A percentile compares a stretch with the other conserved stretches of the same genome.
phyloP scores from a whole-genome alignment of 2,797 vertebrate genomes.

The Halcyon smyrnensis region DNA sequence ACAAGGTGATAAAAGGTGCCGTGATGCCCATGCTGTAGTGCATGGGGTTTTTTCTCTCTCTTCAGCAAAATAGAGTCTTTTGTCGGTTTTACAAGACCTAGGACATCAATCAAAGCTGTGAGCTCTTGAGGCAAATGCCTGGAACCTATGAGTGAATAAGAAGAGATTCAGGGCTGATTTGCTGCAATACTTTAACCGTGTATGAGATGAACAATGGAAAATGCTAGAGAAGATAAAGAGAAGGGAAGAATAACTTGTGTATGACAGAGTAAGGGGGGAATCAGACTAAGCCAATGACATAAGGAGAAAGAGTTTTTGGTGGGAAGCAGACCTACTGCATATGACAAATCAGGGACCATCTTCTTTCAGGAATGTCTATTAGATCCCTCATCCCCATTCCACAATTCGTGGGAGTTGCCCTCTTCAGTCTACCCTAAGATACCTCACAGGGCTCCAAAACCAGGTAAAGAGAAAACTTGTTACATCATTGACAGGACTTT shows the following conservation, averaged over 20 bases:
- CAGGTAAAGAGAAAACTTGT: neutral
- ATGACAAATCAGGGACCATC: fast-evolving
- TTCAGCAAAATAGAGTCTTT: neutral
- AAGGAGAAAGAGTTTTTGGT: neutral
- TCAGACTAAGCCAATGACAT: neutral
- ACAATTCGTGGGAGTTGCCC: neutral
- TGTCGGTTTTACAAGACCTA: neutral
- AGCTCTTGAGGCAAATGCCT: neutral
- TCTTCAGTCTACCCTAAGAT: neutral
- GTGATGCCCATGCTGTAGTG: neutral
- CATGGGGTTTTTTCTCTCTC: neutral
- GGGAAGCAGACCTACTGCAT: neutral
- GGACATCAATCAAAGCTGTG: neutral
- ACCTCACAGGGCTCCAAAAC: neutral
- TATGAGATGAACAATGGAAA: neutral
- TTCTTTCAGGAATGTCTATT: neutral
- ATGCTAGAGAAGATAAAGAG: neutral
- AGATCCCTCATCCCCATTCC: neutral
- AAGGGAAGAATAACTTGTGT: neutral
- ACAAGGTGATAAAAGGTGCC: neutral
- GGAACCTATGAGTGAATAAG: neutral
- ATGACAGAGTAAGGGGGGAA: neutral
- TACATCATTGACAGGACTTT: neutral
- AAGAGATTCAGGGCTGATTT: neutral
- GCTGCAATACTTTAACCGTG: neutral